A percentile compares a stretch with the other conserved stretches of the same genome.
These are phyloP conservation scores for Odobenus rosmarus DNA, from an alignment of 2,113 vertebrate genomes.

Conservation along the genomic window DNA sequence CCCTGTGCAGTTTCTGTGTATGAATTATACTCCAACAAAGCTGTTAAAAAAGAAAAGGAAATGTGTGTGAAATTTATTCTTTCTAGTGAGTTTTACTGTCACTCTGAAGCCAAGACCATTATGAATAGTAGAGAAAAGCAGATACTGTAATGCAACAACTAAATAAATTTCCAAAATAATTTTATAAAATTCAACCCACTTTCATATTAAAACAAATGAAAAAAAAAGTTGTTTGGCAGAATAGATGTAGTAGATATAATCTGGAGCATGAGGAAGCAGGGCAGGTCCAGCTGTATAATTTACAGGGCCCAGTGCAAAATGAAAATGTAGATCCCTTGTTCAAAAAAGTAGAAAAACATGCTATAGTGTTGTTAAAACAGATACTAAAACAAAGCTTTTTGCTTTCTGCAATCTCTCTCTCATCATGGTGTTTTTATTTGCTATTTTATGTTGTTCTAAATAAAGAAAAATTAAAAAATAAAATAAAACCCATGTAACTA, in stretches of 20 bases:
- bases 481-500: neutral
- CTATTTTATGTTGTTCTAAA: constrained; percentile 3
- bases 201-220: neutral
- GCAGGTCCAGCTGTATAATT: neutral
- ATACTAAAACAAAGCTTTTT: neutral
- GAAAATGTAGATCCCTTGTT: neutral
- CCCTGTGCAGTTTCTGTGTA: neutral
- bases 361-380: neutral
- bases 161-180: neutral
- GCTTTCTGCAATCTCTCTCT: neutral
- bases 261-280: neutral
- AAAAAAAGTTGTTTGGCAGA: neutral
- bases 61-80: neutral
- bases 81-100: neutral
- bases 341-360: neutral
- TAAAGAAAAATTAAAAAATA: constrained; percentile 7
- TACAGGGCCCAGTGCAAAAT: neutral
- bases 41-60: neutral
- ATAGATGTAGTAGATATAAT: neutral
- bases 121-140: neutral
- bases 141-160: neutral
- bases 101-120: neutral
- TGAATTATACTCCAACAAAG: neutral
- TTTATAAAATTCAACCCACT: neutral
- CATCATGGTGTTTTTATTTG: neutral